Base-by-base conservation (phyloP, 1,140 invertebrate species). In the honey bee (Apis mellifera) region DNA sequence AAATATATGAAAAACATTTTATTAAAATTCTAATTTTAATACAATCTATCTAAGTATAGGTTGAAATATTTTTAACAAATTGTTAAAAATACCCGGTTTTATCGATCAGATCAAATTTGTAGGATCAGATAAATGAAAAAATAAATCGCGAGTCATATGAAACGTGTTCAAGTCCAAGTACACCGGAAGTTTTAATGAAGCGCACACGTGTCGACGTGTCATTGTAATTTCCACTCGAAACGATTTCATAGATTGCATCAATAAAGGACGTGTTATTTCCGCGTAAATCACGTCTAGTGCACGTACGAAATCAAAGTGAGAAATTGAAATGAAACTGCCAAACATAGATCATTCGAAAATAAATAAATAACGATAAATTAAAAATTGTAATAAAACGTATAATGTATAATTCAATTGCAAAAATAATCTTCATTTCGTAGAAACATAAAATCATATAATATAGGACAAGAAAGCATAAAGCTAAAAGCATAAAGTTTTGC, bases 101-200 rank as follows among this genome's bases (percentile, higher is more conserved):
- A 15, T 2, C 0, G 2, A 9, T 23, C 32, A 15, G 4, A 15
- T 50, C 4, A 9, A 1, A 68, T 12, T 48, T n/a, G 7, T 21
- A 42, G 7, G 32, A 68, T 21, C 13, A 42, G 42, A 9, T 50
- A 54, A 57, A 26, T 62, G 23, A 15, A 12, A 62, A 62, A 26
- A 54, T 12, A 19, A 11, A 13, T 23, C 0, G 26, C n/a, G 32
- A 59, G 32, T 48, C 15, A 15, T 19, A 66, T 8, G 42, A 21
- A 54, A 32, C 17, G 8, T 12, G 11, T 59, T 23, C 48, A 71
- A 54, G 48, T 23, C 26, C 13, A 72, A 78, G 48, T 54, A 12
- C 57, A 19, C 77, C n/a, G 77, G 77, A 78, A 72, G 21, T 12
- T 13, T 70, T 48, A 71, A 70, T 78, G 50, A 70, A 60, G 55